Evolutionary conservation across 2,888 invertebrate genomes (phyloP), one percentile per base, ranked within the genome.

Genomic region (Lasioglossum figueresi): DNA sequence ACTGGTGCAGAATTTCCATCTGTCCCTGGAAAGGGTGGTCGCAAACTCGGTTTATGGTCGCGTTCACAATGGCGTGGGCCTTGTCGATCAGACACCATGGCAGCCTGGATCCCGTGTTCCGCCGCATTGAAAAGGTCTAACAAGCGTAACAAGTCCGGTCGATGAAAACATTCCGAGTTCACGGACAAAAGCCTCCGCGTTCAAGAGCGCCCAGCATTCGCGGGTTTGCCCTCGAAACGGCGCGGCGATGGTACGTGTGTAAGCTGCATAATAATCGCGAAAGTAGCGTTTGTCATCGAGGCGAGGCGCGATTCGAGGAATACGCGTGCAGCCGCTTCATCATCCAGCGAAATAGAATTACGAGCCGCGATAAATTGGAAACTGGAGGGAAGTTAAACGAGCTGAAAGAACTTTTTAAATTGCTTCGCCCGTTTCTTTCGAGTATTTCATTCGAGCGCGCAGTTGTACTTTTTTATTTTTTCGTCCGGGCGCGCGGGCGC

Each of bases 1-100:
- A 88, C 88, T 82, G 83, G 84, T 82, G 87, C 76, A 85, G 90
- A 88, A 91, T 92, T 92, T 91, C 88, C 85, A 88, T 75, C 71
- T 45, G 56, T 56, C 27, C 75, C 56, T 68, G 77, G 83, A 83
- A 83, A 43, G 37, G 75, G 2, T 23, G 19, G 19, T 70, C 72
- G 59, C 79, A 10, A 34, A 16, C 72, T 10, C 23, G 56, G 76
- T 79, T 85, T 88, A 86, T 70, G 66, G 86, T 34, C 27, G 37
- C 77, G 59, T 80, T 84, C 82, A 77, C 80, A 76, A 83, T 74
- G 59, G 66, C 45, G 27, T 59, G 66, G 37, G 27, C 43, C 72
- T 72, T 74, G 84, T 73, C 87, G 84, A 79, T 84, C 75, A 80
- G 83, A 82, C 72, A 34, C 5, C 34, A 34, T 19, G 0, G 56